phyloP scores from a whole-genome alignment of 2,113 vertebrate species.

The Cyanocitta stelleri region DNA sequence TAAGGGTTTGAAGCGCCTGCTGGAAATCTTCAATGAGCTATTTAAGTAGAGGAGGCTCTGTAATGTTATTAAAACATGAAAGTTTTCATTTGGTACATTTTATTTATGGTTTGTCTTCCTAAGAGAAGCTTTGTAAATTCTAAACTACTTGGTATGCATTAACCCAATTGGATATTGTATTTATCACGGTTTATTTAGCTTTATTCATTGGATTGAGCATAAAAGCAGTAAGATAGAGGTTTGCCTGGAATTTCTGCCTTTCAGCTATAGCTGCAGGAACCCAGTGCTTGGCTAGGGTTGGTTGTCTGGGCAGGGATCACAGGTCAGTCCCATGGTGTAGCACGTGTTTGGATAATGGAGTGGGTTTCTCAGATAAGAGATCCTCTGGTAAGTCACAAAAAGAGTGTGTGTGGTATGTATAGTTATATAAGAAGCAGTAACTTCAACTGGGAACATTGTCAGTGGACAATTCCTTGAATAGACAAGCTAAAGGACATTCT shows the following conservation, averaged over 20 bases:
- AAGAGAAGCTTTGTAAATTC: background rate
- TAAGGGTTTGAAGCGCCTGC: background rate
- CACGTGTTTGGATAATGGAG: constrained; percentile 5
- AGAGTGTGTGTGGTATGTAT: background rate
- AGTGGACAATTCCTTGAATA: background rate
- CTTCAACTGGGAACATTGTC: background rate
- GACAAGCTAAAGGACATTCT: background rate
- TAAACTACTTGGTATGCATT: background rate
- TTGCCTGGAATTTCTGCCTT: constrained; percentile 34
- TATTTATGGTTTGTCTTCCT: background rate
- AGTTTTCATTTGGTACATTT: background rate
- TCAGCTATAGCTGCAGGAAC: background rate
- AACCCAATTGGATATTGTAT: background rate
- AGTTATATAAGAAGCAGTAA: background rate
- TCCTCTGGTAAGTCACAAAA: background rate
- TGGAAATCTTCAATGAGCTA: background rate
- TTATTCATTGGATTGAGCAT: background rate
- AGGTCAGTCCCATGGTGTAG: constrained; percentile 68
- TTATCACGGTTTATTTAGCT: background rate
- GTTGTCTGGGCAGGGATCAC: constrained; percentile 46
- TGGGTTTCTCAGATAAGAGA: background rate
- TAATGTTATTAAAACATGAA: background rate
- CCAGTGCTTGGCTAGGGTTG: background rate
- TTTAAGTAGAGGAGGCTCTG: background rate
- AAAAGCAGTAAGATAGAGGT: background rate